Percentiles rank a stretch among this genome's conserved stretches.
Conservation (phyloP, 2,888 invertebrate genomes). For the Parnassius smintheus region DNA sequence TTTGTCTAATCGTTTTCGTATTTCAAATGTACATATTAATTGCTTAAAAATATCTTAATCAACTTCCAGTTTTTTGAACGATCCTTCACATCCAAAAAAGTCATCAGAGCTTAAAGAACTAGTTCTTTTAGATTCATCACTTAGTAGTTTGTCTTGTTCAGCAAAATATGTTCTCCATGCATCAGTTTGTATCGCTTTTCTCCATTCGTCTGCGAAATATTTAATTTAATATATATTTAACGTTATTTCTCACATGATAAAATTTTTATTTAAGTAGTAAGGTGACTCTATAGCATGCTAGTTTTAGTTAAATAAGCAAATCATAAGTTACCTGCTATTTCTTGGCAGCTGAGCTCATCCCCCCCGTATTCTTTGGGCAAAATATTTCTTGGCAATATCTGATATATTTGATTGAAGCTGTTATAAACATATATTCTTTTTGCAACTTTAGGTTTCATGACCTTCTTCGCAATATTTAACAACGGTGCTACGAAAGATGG, state of each 20-base stretch:
- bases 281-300: too few relatives aligned
- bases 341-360: slow-evolving; percentile 29
- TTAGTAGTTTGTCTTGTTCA: slow-evolving; percentile 22
- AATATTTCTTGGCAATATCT: slow-evolving; percentile 40
- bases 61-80: slow-evolving; percentile 28
- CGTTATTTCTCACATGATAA: too few relatives aligned
- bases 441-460: slow-evolving; percentile 44
- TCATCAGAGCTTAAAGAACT: slow-evolving; percentile 20
- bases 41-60: slow-evolving; percentile 28
- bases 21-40: slow-evolving; percentile 26
- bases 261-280: too few relatives aligned
- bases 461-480: slow-evolving; percentile 52
- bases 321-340: slow-evolving; percentile 19
- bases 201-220: slow-evolving; percentile 16
- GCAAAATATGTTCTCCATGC: slow-evolving; percentile 20
- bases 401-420: slow-evolving; percentile 35
- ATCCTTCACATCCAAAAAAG: slow-evolving; percentile 23
- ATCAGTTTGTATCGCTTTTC: slow-evolving; percentile 14
- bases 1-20: too few relatives aligned
- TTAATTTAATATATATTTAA: background rate
- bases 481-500: slow-evolving; percentile 59
- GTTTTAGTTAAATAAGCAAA: too few relatives aligned
- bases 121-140: slow-evolving; percentile 24
- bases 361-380: slow-evolving; percentile 54
- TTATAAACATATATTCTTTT: slow-evolving; percentile 38